Base-by-base conservation (phyloP, 2,797 vertebrate species). In the Denticeps clupeoides region DNA sequence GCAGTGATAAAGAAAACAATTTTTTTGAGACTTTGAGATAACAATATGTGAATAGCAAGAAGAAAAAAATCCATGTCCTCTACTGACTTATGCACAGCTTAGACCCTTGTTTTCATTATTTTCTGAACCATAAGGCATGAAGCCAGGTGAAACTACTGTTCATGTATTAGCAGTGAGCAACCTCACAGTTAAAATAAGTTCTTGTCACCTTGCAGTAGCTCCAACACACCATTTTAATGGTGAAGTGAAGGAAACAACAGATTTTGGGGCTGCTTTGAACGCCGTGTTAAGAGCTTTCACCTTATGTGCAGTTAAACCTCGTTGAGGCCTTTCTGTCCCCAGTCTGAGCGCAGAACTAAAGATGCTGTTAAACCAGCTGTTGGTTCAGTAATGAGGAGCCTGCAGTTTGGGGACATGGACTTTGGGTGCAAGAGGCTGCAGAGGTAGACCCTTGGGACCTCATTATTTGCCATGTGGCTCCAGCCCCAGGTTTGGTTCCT, bases 361-460 rank as follows among this genome's bases (percentile, higher is more conserved):
- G 16, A 7, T 11, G 33, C 19, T 9, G 11, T 42, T 56, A 32
- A 66, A 67, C 60, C 56, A 59, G 59, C 58, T 60, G 51, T 58
- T 54, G 52, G 65, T 65, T 67, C 71, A 53, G 69, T 58, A 56
- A 59, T 58, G 55, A 56, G 53, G 55, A 69, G 63, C 56, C 58
- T 46, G 54, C 23, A 33, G 38, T 50, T 59, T 56, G 31, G 56
- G 53, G 53, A 63, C 53, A 55, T 23, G 37, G 46, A 53, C 53
- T 56, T 35, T 13, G 43, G 53, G 56, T 32, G 61, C 56, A 48
- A 12, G 7, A 35, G 22, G 25, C 26, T 45, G 38, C 32, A 38
- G 66, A 65, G 64, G 52, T 58, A 60, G 67, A 67, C 73, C 68
- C 72, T 50, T 40, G 73, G 73, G 73, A 81, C 54, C 69, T 78